Evolutionary conservation across 2,113 vertebrate species (phyloP), one percentile per base, ranked within the genome.

Genomic region (Rhagologus leucostigma): DNA sequence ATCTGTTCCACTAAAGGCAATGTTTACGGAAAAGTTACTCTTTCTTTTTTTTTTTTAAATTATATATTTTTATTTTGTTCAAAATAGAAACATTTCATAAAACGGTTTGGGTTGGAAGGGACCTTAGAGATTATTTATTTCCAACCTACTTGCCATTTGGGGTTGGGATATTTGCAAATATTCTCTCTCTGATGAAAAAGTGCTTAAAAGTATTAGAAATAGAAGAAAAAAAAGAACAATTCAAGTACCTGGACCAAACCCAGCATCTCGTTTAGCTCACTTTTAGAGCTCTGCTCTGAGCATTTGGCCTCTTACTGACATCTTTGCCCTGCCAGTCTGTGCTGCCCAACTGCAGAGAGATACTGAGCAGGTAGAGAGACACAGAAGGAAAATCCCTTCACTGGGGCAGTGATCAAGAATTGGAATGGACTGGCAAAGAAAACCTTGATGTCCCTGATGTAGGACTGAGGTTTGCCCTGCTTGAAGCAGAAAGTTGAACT

Each of bases 311-410:
- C 26, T n/a, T 11, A 5, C 17, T 37, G 23, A 67, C 71, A 37
- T 32, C 33, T 56, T 39, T 26, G 11, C 29, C 9, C 15, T 50
- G 33, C 30, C 64, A 69, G 7, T 9, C 22, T 8, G 5, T 21
- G 44, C 13, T 60, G 9, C 23, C 10, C 49, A 75, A 0, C 0
- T 39, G 24, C 30, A 68, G 35, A 49, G 1, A 24, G 12, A 27
- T 19, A 6, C 4, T n/a, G 16, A 56, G 73, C 33, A 76, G 29
- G 22, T 8, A 42, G 26, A 32, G 4, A 35, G 13, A 49, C 13
- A 46, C 20, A 22, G 16, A 50, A 35, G 81, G 29, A 29, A 59
- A 89, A 41, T 13, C 14, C 78, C 42, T 17, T 63, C n/a, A 6
- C 6, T 37, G 29, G 46, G n/a, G 42, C 64, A 78, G 8, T 7